Evolutionary conservation across 2,888 invertebrate species (phyloP).

Genomic region (Hirtodrosophila confusa): DNA sequence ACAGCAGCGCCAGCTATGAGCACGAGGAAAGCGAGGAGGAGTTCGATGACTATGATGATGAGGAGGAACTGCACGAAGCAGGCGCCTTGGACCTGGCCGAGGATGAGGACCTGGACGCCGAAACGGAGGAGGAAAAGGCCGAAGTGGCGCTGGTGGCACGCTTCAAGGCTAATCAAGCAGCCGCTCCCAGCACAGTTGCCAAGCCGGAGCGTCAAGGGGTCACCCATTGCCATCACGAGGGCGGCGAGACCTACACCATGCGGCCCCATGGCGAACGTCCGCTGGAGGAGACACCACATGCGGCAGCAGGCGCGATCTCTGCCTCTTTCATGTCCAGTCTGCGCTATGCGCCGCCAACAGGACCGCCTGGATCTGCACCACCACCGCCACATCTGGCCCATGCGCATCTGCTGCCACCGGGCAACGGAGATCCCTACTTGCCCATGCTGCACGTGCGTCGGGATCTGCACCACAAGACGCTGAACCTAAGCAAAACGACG

Average conservation of each 20-base stretch:
- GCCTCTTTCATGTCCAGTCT: conserved; percentile 36
- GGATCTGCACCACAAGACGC: conserved; percentile 87
- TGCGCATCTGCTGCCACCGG: conserved; percentile 54
- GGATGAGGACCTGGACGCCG: conserved; percentile 66
- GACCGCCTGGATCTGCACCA: conserved; percentile 11
- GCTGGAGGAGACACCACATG: conserved; percentile 54
- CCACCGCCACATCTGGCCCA: conserved; percentile 51
- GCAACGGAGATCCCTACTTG: conserved; percentile 82
- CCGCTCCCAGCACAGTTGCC: neutral
- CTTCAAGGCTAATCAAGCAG: conserved; percentile 53
- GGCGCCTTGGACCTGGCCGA: conserved; percentile 55
- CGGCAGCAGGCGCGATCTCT: conserved; percentile 1
- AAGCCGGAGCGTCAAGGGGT: conserved; percentile 84
- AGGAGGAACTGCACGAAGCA: conserved; percentile 78
- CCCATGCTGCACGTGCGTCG: conserved; percentile 90
- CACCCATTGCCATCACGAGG: conserved; percentile 89
- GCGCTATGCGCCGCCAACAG: conserved; percentile 51
- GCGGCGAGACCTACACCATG: conserved; percentile 89
- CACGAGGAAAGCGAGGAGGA: conserved; percentile 76
- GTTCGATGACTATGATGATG: conserved; percentile 73
- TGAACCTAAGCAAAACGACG: conserved; percentile 66
- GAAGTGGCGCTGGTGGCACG: conserved; percentile 63
- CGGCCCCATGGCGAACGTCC: conserved; percentile 87
- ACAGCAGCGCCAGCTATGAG: conserved; percentile 58
- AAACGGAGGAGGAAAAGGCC: conserved; percentile 59